These are phyloP conservation scores for Amblyornis subalaris DNA, from an alignment of 2,113 vertebrate genomes.

Conservation along the genomic window DNA sequence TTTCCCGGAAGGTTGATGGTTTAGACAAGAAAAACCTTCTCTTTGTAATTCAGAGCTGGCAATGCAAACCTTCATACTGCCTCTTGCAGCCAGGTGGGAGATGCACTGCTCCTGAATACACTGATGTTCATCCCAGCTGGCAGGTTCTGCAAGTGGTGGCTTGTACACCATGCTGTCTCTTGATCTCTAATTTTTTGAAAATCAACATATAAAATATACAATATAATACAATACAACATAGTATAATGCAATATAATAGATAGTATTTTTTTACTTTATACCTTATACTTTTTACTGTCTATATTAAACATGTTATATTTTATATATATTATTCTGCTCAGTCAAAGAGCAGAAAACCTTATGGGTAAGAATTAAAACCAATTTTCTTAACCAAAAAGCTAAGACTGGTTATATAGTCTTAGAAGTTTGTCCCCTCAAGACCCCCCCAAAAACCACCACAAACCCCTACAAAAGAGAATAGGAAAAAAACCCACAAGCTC, in stretches of 20 bases:
- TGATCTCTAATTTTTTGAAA: neutral
- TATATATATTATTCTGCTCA: neutral
- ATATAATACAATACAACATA: neutral
- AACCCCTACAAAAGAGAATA: neutral
- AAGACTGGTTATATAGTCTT: neutral
- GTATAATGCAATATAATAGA: neutral
- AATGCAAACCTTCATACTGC: neutral
- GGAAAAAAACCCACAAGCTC: rapidly evolving
- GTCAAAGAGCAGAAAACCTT: neutral
- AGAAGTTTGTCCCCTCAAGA: neutral
- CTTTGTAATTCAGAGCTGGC: neutral
- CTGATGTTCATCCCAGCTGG: neutral
- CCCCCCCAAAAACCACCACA: neutral
- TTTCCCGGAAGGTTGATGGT: neutral
- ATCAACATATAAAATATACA: neutral
- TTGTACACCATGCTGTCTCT: neutral
- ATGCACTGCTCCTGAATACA: neutral
- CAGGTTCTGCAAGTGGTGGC: neutral
- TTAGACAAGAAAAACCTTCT: neutral
- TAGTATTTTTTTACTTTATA: neutral
- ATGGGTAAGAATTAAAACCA: neutral
- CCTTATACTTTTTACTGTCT: neutral
- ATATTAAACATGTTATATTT: neutral
- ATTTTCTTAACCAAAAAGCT: neutral
- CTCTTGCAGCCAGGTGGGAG: neutral